Evolutionary conservation across 30 jellyfish, hydroid and myxozoan species (phyloP).

Genomic region (Cassiopea andromeda): DNA sequence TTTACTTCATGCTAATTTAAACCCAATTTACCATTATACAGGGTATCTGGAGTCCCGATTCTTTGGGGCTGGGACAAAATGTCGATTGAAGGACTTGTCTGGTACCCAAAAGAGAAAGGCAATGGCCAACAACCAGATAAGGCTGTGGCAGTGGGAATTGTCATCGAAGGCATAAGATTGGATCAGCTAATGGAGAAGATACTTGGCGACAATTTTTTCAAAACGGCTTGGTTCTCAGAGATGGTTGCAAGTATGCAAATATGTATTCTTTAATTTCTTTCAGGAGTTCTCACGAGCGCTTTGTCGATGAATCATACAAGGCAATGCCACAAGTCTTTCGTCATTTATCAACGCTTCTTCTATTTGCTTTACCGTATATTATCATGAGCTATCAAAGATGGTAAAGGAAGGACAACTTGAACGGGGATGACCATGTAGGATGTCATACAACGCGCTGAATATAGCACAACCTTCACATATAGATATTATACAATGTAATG

Average conservation of each 20-base stretch:
- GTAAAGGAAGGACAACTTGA: no score
- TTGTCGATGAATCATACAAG: no score
- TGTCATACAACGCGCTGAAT: no score
- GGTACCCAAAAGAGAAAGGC: slow-evolving; percentile 29
- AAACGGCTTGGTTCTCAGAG: slow-evolving; percentile 78
- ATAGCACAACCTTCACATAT: no score
- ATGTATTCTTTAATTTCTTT: neutral
- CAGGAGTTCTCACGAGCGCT: neutral
- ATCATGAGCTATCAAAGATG: no score
- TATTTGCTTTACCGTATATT: no score
- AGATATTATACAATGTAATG: no score
- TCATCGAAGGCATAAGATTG: slow-evolving; percentile 44
- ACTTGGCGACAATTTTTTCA: slow-evolving; percentile 41
- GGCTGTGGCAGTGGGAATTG: slow-evolving; percentile 69
- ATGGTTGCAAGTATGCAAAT: slow-evolving; percentile 50
- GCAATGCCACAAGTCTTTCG: no score
- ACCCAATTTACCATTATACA: neutral
- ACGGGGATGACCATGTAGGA: no score
- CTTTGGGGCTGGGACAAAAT: slow-evolving; percentile 52
- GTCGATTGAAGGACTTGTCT: slow-evolving; percentile 43
- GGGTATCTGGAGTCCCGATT: slow-evolving; percentile 60
- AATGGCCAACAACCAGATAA: slow-evolving; percentile 13
- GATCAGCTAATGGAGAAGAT: slow-evolving; percentile 42
- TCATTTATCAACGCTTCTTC: no score
- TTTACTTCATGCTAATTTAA: neutral